Conservation (phyloP, 2,888 invertebrate genomes). For the Creontiades dilutus region DNA sequence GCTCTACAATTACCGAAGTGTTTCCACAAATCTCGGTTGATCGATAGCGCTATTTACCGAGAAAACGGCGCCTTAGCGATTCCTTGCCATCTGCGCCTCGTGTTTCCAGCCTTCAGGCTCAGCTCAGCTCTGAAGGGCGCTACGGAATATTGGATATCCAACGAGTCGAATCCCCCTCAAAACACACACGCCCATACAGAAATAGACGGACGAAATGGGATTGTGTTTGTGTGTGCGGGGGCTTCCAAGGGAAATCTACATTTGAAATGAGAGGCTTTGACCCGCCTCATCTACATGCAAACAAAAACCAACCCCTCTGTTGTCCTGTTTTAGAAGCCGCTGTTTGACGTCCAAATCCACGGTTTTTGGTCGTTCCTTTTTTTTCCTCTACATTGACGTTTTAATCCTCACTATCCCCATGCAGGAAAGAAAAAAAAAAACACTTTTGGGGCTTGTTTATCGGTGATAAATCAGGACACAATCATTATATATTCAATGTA, state of each 20-base stretch:
- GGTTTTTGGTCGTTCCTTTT: neutral
- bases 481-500: no score
- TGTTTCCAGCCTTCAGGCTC: no score
- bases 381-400: neutral
- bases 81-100: no score
- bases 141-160: slow-evolving; percentile 18
- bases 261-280: slow-evolving; percentile 70
- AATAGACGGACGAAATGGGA: neutral
- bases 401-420: neutral
- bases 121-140: neutral
- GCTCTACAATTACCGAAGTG: no score
- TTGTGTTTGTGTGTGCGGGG: slow-evolving; percentile 1
- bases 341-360: slow-evolving; percentile 42
- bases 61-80: no score
- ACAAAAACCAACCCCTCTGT: slow-evolving; percentile 53
- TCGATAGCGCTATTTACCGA: no score
- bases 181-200: neutral
- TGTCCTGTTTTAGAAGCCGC: neutral
- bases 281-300: slow-evolving; percentile 64
- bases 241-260: slow-evolving; percentile 49
- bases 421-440: no score
- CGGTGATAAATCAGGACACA: no score
- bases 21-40: no score
- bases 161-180: neutral
- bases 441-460: no score